These are phyloP conservation scores for Oscheius sp. DNA, from an alignment of 2,888 invertebrate genomes.

Conservation along the genomic window DNA sequence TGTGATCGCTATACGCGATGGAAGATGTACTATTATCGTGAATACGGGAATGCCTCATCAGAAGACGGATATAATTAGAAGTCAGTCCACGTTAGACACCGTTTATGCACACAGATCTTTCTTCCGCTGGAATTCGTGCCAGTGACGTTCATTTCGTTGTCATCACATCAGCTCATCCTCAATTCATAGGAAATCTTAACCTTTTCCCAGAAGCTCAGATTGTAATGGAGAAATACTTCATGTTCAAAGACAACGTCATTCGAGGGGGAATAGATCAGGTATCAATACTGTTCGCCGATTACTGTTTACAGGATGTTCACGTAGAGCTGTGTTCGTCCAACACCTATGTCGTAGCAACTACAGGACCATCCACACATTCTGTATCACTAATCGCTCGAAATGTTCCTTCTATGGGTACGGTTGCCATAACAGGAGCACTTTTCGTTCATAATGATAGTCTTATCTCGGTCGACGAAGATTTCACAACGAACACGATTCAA, in stretches of 20 bases:
- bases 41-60: slow-evolving; percentile 50
- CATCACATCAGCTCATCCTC: slow-evolving; percentile 43
- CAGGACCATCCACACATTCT: slow-evolving; percentile 47
- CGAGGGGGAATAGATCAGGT: slow-evolving; percentile 31
- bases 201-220: slow-evolving; percentile 48
- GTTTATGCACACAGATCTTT: slow-evolving; percentile 32
- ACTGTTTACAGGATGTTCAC: slow-evolving; percentile 23
- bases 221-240: slow-evolving; percentile 36
- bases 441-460: slow-evolving; percentile 45
- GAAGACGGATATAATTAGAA: slow-evolving; percentile 42
- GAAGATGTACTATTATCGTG: slow-evolving; percentile 43
- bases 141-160: slow-evolving; percentile 46
- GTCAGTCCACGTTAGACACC: slow-evolving; percentile 15
- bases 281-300: background rate
- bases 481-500: slow-evolving; percentile 35
- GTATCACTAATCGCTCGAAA: slow-evolving; percentile 47
- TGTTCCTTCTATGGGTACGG: slow-evolving; percentile 51
- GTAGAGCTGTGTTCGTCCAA: slow-evolving; percentile 49
- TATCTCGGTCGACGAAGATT: slow-evolving; percentile 37
- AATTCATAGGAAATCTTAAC: slow-evolving; percentile 54
- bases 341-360: slow-evolving; percentile 40
- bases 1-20: slow-evolving; percentile 45
- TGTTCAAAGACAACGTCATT: slow-evolving; percentile 24
- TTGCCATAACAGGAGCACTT: slow-evolving; percentile 47
- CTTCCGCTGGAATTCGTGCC: slow-evolving; percentile 36